Conservation (phyloP, 2,888 invertebrate genomes). For the Drosophila atripex region DNA sequence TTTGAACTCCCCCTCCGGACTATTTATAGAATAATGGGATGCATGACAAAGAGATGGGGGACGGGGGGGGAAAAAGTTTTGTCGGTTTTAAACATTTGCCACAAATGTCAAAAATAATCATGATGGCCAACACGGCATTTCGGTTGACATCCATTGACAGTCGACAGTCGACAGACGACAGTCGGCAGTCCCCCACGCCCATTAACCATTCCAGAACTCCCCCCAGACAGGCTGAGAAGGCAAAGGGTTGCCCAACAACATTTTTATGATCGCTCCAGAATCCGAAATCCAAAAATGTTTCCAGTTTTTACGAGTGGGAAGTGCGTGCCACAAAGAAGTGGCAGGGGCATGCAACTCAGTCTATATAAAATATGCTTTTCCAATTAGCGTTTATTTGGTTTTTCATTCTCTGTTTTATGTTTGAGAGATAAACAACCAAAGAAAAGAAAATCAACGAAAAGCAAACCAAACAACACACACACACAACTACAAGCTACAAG, state of each 20-base stretch:
- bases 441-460: no score
- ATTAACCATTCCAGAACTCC: no score
- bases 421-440: conserved; percentile 64
- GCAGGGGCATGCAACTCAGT: conserved; percentile 30
- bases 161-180: no score
- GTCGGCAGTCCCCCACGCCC: conserved; percentile 35
- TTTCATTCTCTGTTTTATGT: conserved; percentile 77
- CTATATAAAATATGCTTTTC: conserved; percentile 78
- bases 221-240: not conserved
- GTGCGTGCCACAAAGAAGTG: conserved; percentile 59
- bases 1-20: conserved; percentile 13
- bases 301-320: conserved; percentile 76
- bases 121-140: conserved; percentile 73
- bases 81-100: conserved; percentile 65
- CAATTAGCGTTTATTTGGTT: conserved; percentile 80
- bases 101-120: conserved; percentile 79
- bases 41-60: not conserved
- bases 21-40: conserved; percentile 67
- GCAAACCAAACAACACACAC: conserved; percentile 33
- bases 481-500: not conserved
- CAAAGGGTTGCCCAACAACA: conserved; percentile 38
- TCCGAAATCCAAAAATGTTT: conserved; percentile 60
- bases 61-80: conserved; percentile 10
- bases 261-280: conserved; percentile 46
- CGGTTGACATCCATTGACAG: conserved; percentile 65